Conservation (phyloP, 2,113 vertebrate species). For the Mystacornis crossleyi region DNA sequence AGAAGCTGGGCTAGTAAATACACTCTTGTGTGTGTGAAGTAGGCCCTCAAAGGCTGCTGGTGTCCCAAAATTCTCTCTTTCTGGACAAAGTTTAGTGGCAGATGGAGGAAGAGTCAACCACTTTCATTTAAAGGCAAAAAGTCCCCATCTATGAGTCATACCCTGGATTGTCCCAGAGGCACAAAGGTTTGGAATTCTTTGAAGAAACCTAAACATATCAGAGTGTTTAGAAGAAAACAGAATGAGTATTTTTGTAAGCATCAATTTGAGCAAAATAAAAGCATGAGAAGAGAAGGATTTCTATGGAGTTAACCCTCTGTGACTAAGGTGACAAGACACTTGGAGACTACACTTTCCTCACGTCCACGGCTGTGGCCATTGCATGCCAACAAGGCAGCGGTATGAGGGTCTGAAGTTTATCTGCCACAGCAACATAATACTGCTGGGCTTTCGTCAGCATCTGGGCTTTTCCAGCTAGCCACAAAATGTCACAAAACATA, state of each 20-base stretch:
- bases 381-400: background rate
- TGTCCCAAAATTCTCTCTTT: background rate
- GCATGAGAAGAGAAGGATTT: background rate
- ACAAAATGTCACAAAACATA: background rate
- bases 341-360: background rate
- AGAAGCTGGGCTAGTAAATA: background rate
- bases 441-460: background rate
- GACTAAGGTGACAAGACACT: background rate
- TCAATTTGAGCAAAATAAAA: background rate
- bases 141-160: background rate
- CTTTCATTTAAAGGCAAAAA: background rate
- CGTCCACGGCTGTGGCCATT: background rate
- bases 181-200: background rate
- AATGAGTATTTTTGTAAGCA: background rate
- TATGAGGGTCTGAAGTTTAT: background rate
- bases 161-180: background rate
- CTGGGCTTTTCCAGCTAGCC: background rate
- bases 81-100: background rate
- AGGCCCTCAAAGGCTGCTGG: background rate
- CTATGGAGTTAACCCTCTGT: background rate
- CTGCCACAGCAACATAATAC: background rate
- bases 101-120: background rate
- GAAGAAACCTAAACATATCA: background rate
- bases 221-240: background rate
- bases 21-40: background rate